A percentile compares a stretch with the other conserved stretches of the same genome.
Conservation (phyloP, 2,888 invertebrate species). For the Chironomus tentans region DNA sequence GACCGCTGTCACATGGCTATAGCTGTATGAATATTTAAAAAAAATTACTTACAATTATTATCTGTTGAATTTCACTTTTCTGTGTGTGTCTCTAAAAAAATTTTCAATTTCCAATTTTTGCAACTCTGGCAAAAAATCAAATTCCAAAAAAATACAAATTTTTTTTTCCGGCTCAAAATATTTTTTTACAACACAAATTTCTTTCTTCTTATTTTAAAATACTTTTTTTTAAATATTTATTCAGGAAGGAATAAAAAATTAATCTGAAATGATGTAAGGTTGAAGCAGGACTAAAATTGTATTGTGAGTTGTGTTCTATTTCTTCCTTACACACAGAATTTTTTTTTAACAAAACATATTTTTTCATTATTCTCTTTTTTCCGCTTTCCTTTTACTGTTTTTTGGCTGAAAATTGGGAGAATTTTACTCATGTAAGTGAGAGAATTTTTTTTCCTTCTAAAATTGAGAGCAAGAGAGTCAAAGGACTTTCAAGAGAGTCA, state of each 20-base stretch:
- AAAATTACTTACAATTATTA: no score
- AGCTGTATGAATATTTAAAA: no score
- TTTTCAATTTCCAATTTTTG: no score
- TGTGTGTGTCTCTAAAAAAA: no score
- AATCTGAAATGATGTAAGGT: slow-evolving; percentile 24
- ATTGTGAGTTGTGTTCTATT: not conserved
- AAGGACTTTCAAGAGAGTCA: no score
- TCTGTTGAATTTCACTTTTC: no score
- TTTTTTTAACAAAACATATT: not conserved
- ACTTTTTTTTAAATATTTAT: not conserved
- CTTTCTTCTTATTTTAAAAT: not conserved
- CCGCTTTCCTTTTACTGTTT: not conserved
- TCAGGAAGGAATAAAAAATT: slow-evolving; percentile 25
- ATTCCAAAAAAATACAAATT: not conserved
- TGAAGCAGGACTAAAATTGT: slow-evolving; percentile 20
- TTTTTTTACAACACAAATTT: not conserved
- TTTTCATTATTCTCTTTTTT: not conserved
- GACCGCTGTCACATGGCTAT: no score
- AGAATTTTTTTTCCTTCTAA: no score
- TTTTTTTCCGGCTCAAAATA: no score
- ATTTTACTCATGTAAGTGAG: not conserved
- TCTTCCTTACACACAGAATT: not conserved
- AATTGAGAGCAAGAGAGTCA: slow-evolving; percentile 6
- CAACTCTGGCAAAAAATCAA: no score
- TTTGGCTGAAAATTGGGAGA: not conserved